Percentiles rank a stretch among this genome's conserved stretches.
Evolutionary conservation across 1,140 invertebrate genomes (phyloP).

Genomic region (Pseudomyrmex sp.): DNA sequence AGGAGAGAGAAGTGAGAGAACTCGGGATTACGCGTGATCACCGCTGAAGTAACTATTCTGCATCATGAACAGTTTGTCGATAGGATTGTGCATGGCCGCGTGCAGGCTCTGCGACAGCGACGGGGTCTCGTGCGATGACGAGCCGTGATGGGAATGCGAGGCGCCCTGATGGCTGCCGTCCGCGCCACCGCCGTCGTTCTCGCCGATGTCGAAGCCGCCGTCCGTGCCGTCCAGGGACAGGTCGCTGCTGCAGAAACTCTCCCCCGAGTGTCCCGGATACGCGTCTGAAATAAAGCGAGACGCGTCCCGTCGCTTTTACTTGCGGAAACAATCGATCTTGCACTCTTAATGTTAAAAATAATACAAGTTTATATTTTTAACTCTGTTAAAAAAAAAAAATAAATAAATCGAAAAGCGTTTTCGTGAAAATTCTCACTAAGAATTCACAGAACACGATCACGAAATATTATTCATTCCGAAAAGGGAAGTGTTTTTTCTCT

Average conservation of each 20-base stretch:
- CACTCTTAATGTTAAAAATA: no score
- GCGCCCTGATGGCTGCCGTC: constrained; percentile 85
- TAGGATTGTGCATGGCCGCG: constrained; percentile 93
- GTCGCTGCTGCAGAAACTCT: constrained; percentile 96
- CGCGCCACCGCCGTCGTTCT: constrained; percentile 79
- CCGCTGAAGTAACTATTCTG: constrained; percentile 96
- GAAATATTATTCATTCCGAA: not conserved
- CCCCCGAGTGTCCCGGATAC: constrained; percentile 93
- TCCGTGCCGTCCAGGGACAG: constrained; percentile 94
- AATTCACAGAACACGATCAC: not conserved
- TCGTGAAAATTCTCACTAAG: not conserved
- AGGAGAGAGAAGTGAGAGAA: not conserved
- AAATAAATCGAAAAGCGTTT: no score
- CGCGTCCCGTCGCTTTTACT: not conserved
- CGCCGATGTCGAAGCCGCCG: constrained; percentile 90
- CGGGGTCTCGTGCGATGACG: constrained; percentile 84
- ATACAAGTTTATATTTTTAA: no score
- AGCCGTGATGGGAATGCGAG: constrained; percentile 83
- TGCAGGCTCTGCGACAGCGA: constrained; percentile 87
- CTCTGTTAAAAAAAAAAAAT: no score
- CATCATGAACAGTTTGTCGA: constrained; percentile 99
- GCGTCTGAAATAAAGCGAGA: constrained; percentile 86
- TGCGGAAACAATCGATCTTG: not conserved
- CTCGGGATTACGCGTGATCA: constrained; percentile 84
- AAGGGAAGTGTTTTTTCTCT: no score